Evolutionary conservation across 92 coral and sea anemone species (phyloP).

Genomic region (Porites lobata): DNA sequence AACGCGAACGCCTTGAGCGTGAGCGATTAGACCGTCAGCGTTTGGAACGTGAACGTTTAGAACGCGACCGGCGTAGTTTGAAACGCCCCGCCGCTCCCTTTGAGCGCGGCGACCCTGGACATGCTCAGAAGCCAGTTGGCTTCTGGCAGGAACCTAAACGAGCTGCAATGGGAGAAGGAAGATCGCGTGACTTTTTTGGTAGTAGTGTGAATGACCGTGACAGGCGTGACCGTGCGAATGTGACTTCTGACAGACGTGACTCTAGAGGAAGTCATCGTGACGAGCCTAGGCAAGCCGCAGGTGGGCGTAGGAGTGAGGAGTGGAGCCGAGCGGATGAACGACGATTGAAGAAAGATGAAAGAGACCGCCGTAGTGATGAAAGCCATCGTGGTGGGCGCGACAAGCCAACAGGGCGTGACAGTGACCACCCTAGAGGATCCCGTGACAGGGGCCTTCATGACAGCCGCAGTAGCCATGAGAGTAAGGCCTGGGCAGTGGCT

Average conservation of each 20-base stretch:
- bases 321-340: slow-evolving; percentile 68
- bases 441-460: slow-evolving; percentile 86
- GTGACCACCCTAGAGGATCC: slow-evolving; percentile 47
- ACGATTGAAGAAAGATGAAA: slow-evolving; percentile 55
- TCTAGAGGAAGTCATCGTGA: slow-evolving; percentile 93
- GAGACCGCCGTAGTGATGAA: slow-evolving; percentile 66
- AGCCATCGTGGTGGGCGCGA: slow-evolving; percentile 51
- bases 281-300: slow-evolving; percentile 64
- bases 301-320: slow-evolving; percentile 68
- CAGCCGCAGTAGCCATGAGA: slow-evolving; percentile 80
- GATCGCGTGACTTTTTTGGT: slow-evolving; percentile 90
- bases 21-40: slow-evolving; percentile 93
- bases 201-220: slow-evolving; percentile 81
- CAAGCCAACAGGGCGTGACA: slow-evolving; percentile 36
- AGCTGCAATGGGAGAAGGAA: slow-evolving; percentile 78
- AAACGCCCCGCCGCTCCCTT: slow-evolving; percentile 89
- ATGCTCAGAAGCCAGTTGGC: slow-evolving; percentile 83
- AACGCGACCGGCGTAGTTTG: slow-evolving; percentile 92
- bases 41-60: slow-evolving; percentile 84
- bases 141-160: slow-evolving; percentile 99
- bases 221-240: slow-evolving; percentile 78
- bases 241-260: slow-evolving; percentile 85
- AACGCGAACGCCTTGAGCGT: slow-evolving; percentile 87
- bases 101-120: slow-evolving; percentile 75
- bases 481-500: slow-evolving; percentile 71